Conservation (phyloP, 1,140 invertebrate species). For the Wiebesia pumilae region DNA sequence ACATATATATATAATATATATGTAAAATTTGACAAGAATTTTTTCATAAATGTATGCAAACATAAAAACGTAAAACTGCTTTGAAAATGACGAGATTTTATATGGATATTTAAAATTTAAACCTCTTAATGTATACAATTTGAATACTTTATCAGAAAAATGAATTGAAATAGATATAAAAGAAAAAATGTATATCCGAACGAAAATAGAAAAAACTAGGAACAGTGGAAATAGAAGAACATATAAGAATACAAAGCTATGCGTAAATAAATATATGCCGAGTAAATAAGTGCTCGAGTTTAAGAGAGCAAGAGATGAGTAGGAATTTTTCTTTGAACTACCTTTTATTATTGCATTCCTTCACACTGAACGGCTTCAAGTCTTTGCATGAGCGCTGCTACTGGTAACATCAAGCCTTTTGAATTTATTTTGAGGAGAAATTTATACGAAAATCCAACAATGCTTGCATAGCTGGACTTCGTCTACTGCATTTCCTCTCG, state of each 20-base stretch:
- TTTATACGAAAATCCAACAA: conserved; percentile 67
- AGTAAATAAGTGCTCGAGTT: neutral
- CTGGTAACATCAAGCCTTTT: conserved; percentile 54
- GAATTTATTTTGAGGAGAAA: conserved; percentile 63
- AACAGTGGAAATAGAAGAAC: neutral
- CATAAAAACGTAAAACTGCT: too few species aligned
- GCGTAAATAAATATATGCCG: conserved; percentile 3
- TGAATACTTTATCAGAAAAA: too few species aligned
- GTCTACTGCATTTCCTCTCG: conserved; percentile 1
- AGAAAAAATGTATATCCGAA: too few species aligned
- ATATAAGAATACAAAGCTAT: conserved; percentile 25
- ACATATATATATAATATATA: too few species aligned
- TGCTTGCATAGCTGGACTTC: conserved; percentile 51
- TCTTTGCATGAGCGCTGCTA: conserved; percentile 47
- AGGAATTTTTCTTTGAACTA: conserved; percentile 42
- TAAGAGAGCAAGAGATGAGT: neutral
- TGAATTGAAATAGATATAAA: too few species aligned
- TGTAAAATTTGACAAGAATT: too few species aligned
- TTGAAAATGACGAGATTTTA: too few species aligned
- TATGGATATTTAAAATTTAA: too few species aligned
- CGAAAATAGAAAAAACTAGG: too few species aligned
- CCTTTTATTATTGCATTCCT: conserved; percentile 32
- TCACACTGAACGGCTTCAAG: conserved; percentile 28
- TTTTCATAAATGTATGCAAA: too few species aligned
- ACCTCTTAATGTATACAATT: too few species aligned